phyloP scores from a whole-genome alignment of 2,888 invertebrate genomes.

The Biston betularia region DNA sequence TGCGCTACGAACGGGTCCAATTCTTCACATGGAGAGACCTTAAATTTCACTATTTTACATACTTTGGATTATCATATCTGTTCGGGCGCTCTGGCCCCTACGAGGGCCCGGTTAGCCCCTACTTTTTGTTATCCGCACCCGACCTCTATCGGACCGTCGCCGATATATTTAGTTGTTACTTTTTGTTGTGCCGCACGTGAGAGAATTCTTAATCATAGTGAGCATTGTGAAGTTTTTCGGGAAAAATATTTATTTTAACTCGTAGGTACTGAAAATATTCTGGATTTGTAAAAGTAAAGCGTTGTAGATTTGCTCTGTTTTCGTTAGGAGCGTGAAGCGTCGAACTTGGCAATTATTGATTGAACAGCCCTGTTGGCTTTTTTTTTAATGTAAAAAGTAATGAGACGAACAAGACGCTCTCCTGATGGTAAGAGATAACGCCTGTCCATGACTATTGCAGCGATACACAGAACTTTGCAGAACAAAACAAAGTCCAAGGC shows the following conservation, averaged over 20 bases:
- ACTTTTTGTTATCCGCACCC: conserved; percentile 83
- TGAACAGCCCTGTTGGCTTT: no score
- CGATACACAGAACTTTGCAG: no score
- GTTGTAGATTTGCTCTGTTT: neutral
- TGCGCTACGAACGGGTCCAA: conserved; percentile 80
- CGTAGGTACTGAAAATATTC: conserved; percentile 16
- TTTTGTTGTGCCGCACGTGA: conserved; percentile 83
- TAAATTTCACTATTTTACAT: conserved; percentile 87
- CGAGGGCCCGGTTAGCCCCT: conserved; percentile 65
- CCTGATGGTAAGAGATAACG: no score
- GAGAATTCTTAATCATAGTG: conserved; percentile 76
- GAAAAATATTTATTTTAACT: conserved; percentile 49
- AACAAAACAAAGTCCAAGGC: no score
- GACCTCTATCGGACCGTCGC: conserved; percentile 81
- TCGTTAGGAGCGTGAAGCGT: neutral
- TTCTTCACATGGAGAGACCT: conserved; percentile 86
- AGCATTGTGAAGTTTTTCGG: conserved; percentile 55
- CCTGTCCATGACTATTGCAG: no score
- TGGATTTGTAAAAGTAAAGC: neutral
- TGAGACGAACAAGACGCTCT: no score
- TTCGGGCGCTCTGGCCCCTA: conserved; percentile 70
- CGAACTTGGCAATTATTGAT: no score
- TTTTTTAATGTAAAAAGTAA: no score
- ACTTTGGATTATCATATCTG: conserved; percentile 85
- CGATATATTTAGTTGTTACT: conserved; percentile 86